These are phyloP conservation scores for Sesia bembeciformis DNA, from an alignment of 2,888 invertebrate genomes.

Conservation along the genomic window DNA sequence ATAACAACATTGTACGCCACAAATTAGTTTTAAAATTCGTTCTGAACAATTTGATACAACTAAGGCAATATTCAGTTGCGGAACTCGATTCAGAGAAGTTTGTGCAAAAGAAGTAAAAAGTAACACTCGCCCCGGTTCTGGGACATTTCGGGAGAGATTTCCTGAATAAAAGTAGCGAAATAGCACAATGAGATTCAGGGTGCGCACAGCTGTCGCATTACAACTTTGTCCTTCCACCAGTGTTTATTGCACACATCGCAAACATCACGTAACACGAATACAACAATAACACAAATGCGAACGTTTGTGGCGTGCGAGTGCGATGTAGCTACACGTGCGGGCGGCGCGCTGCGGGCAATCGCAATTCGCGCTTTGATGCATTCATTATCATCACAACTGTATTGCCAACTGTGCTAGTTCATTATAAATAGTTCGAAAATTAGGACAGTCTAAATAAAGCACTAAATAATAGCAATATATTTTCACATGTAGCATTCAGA, in stretches of 20 bases:
- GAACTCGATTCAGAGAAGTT: constrained; percentile 17
- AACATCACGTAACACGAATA: constrained; percentile 16
- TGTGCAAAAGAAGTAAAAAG: constrained; percentile 17
- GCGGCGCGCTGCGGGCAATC: not conserved
- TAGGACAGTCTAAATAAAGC: constrained; percentile 12
- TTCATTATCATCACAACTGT: constrained; percentile 17
- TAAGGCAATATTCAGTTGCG: constrained; percentile 17
- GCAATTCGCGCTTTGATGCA: constrained; percentile 12
- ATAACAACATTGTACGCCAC: no score
- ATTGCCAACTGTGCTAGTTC: constrained; percentile 10
- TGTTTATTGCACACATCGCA: constrained; percentile 31
- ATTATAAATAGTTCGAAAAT: constrained; percentile 13
- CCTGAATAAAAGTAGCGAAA: constrained; percentile 32
- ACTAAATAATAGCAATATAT: constrained; percentile 7
- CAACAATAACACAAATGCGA: no score
- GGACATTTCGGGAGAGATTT: constrained; percentile 31
- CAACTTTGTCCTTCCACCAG: constrained; percentile 24
- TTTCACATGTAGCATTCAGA: not conserved
- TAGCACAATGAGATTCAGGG: constrained; percentile 41
- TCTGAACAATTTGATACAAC: constrained; percentile 9
- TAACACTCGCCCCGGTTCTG: constrained; percentile 34
- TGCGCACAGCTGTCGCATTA: constrained; percentile 37
- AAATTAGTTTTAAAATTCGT: constrained; percentile 3
- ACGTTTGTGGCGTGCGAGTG: no score
- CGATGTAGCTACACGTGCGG: not conserved